These are phyloP conservation scores for Fragariocoptes setiger DNA, from an alignment of 1,140 invertebrate genomes.

Conservation along the genomic window DNA sequence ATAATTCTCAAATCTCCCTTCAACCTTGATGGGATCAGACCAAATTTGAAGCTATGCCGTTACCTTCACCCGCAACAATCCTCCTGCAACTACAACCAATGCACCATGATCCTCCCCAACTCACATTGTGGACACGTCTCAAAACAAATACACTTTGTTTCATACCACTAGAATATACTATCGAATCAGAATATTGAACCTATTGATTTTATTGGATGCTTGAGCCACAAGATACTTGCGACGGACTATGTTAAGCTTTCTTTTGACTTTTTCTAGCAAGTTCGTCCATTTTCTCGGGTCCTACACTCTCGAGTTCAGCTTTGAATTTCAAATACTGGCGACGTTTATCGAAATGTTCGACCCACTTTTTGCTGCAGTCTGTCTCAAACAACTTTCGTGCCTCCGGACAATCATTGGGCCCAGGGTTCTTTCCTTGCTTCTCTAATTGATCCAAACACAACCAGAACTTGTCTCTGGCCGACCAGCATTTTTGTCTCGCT, in stretches of 20 bases:
- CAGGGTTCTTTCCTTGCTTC: slow-evolving; percentile 16
- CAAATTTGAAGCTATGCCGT: too few species aligned
- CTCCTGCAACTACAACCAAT: too few species aligned
- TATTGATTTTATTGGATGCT: slow-evolving; percentile 47
- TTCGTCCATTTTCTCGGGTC: slow-evolving; percentile 32
- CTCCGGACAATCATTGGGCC: slow-evolving; percentile 28
- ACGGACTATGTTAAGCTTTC: slow-evolving; percentile 23
- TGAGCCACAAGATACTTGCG: slow-evolving; percentile 55
- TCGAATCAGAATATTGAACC: slow-evolving; percentile 8
- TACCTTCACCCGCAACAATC: too few species aligned
- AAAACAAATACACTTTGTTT: too few species aligned
- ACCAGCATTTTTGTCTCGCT: slow-evolving; percentile 47
- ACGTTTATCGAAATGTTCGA: slow-evolving; percentile 72
- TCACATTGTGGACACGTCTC: too few species aligned
- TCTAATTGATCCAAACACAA: slow-evolving; percentile 39
- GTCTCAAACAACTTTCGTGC: slow-evolving; percentile 43
- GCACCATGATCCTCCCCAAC: too few species aligned
- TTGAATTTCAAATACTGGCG: slow-evolving; percentile 56
- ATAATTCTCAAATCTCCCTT: too few species aligned
- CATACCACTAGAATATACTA: too few species aligned
- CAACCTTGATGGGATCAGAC: too few species aligned
- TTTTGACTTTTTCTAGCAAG: slow-evolving; percentile 4
- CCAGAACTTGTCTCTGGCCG: slow-evolving; percentile 51
- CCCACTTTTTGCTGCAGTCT: slow-evolving; percentile 53
- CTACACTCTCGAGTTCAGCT: slow-evolving; percentile 46